Evolutionary conservation across 2,797 vertebrate species (phyloP).

Genomic region (Dermochelys coriacea): DNA sequence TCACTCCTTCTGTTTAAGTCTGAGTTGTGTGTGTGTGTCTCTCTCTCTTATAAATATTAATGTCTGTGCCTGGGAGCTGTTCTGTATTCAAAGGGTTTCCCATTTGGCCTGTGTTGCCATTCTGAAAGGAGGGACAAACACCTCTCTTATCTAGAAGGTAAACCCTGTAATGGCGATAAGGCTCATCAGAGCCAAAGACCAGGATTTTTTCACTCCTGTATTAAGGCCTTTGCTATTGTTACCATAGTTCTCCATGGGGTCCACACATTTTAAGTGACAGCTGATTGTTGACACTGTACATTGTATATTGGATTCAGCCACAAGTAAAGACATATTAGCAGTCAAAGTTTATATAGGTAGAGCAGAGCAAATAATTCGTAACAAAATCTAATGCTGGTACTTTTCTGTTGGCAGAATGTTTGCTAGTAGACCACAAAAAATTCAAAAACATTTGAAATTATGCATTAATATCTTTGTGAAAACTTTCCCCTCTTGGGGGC

Average conservation of each 20-base stretch:
- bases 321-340: background rate
- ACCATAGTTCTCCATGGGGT: background rate
- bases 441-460: background rate
- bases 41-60: background rate
- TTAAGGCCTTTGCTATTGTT: background rate
- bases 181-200: background rate
- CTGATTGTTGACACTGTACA: background rate
- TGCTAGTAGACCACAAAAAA: background rate
- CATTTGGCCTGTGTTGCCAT: fast-evolving
- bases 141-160: background rate
- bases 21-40: background rate
- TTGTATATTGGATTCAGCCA: background rate
- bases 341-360: background rate
- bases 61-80: background rate
- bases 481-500: background rate
- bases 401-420: background rate
- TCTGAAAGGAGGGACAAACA: background rate
- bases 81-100: background rate
- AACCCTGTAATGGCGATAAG: background rate
- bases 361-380: background rate
- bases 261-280: background rate
- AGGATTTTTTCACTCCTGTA: background rate
- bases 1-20: background rate
- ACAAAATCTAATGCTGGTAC: background rate
- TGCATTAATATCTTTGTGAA: background rate